Evolutionary conservation across 2,888 invertebrate species (phyloP), one percentile per base, ranked within the genome.

Genomic region (Heliconius cydno): DNA sequence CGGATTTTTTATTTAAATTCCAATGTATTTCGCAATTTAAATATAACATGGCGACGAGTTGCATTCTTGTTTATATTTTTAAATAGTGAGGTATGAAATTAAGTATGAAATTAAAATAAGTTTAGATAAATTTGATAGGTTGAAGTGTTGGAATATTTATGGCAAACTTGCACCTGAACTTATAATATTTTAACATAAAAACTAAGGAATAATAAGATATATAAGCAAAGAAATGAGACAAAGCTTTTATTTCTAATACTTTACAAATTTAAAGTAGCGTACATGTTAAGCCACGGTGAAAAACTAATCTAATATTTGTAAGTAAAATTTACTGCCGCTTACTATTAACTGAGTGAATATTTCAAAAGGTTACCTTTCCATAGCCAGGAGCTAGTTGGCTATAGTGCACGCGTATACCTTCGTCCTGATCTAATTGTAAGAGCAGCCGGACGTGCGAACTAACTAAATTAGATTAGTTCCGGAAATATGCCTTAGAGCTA

Each of bases 381-480:
- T 28, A n/a, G 75, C 30, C 28, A 19, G 5, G 1, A 65, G 63
- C 63, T 25, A 41, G 28, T 63, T 22, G 9, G 19, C 66, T 67
- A 15, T 57, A 74, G 28, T 67, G 28, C 41, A 74, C 57, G 25
- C 2, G n/a, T 76, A 75, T 73, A 38, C 68, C 46, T 65, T 22
- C 34, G 41, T 46, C 76, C 52, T 77, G 70, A 81, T 76, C 57
- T 77, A 77, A 79, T 81, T 70, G 76, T 77, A 30, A 73, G 63
- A 46, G 52, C 67, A 73, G 57, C 72, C 68, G 76, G 79, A 79
- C 76, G 81, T 70, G 73, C 19, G 38, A 25, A 19, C 41, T 74
- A 66, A 76, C 60, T 60, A 30, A 70, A 81, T 79, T 79, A 70
- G 15, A 81, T 79, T 46, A 34, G 30, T 38, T 72, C 25, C 28